phyloP scores from a whole-genome alignment of 2,113 vertebrate genomes.

The Phaetusa simplex region DNA sequence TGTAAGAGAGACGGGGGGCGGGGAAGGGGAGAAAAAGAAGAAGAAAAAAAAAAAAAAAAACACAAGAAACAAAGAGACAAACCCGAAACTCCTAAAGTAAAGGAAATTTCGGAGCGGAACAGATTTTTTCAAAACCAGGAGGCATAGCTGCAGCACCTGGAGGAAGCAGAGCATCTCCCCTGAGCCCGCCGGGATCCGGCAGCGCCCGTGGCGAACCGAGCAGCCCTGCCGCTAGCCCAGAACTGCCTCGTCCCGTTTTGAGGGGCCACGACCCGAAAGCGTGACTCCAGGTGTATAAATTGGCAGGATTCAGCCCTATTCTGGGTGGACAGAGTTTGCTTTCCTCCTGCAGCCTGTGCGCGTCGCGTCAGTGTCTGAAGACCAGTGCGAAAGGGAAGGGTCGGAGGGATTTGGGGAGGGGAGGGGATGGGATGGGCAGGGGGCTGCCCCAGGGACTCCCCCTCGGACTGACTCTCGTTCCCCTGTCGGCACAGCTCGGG shows the following conservation, averaged over 20 bases:
- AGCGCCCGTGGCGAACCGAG: background rate
- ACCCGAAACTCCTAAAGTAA: background rate
- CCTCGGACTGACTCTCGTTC: background rate
- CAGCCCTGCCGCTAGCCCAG: background rate
- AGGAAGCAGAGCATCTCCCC: no score
- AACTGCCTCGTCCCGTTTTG: background rate
- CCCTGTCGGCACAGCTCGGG: background rate
- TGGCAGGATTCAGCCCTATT: background rate
- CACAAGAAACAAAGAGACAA: background rate
- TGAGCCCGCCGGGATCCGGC: rapidly evolving
- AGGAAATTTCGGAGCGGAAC: background rate
- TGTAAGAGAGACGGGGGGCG: background rate
- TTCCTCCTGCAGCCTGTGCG: background rate
- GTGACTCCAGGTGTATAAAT: background rate
- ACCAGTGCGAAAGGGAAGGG: background rate
- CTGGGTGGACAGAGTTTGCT: background rate
- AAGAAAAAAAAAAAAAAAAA: background rate
- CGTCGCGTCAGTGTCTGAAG: background rate
- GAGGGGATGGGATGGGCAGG: background rate
- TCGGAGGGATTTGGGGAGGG: background rate
- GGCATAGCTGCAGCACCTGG: background rate
- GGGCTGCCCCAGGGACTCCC: no score
- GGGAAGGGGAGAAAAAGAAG: no score
- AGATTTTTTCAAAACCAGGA: background rate
- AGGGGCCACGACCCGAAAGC: no score